Evolutionary conservation across 2,888 invertebrate species (phyloP), one percentile per base, ranked within the genome.

Genomic region (Cephus runcator): DNA sequence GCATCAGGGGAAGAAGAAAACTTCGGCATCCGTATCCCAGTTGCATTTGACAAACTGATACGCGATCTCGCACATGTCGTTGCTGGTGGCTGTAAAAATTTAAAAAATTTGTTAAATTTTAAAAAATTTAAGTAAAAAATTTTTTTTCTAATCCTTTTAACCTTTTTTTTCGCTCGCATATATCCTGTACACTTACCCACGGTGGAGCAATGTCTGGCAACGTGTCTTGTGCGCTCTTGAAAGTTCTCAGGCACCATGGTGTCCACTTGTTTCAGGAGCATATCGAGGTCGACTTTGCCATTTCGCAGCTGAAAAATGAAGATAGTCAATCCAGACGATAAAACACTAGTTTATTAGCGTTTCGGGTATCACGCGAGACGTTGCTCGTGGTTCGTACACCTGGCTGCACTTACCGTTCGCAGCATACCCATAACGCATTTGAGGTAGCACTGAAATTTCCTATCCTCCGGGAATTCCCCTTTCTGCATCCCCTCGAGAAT

Each of bases 401-500:
- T 31, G 71, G 71, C n/a, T 71, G 71, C 86, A 77, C 86, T 90
- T 80, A 94, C 94, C 88, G 93, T 88, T 89, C 93, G 93, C 88
- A 93, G 91, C 91, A 92, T 92, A 83, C 92, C 92, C 83, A 94
- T 83, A 15, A 93, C 81, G 80, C 94, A 94, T 77, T 92, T 92
- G 73, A 93, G 89, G 82, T 94, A 94, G 80, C 94, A 94, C 89
- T 93, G 84, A 1, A 90, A 81, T 15, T 80, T 82, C 9, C 33
- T 75, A 31, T 89, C 87, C 0, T 86, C 87, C 0, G 85, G 82
- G 79, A 85, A 89, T 75, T 83, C 75, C 2, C 90, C 89, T 1
- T 34, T 79, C 33, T 75, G 81, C 1, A 85, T 78, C 11, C 76
- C 86, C 0, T 82, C 80, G 11, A 87, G 80, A 12, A 82, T 3